Evolutionary conservation across 1,140 invertebrate genomes (phyloP).

Genomic region (Bradysia coprophila): DNA sequence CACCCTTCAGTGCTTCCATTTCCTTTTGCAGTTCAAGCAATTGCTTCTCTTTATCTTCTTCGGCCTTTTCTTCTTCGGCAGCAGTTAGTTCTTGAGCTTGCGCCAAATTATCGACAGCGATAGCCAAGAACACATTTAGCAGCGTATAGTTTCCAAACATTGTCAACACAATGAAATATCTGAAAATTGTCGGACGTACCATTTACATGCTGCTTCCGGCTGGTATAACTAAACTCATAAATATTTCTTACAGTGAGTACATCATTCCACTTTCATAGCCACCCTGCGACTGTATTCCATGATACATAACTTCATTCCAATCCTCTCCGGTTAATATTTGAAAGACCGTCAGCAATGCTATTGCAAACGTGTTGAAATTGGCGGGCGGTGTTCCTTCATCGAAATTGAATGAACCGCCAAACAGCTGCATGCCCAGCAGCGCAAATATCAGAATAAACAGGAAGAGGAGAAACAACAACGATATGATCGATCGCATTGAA

Average conservation of each 20-base stretch:
- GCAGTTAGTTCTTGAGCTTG: constrained; percentile 99
- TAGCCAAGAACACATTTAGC: constrained; percentile 99
- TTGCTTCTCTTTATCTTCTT: constrained; percentile 85
- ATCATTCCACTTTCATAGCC: constrained; percentile 85
- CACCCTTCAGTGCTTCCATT: constrained; percentile 64
- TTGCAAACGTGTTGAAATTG: constrained; percentile 99
- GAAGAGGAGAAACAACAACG: constrained; percentile 98
- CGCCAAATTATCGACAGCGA: constrained; percentile 99
- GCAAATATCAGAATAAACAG: constrained; percentile 99
- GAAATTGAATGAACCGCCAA: constrained; percentile 99
- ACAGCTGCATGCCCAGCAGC: constrained; percentile 98
- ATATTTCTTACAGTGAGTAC: constrained; percentile 62
- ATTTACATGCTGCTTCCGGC: not conserved
- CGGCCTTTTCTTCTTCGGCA: constrained; percentile 95
- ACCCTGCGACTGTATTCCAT: constrained; percentile 90
- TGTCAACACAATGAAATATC: constrained; percentile 93
- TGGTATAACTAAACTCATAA: not conserved
- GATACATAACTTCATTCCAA: constrained; percentile 99
- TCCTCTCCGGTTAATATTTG: constrained; percentile 99
- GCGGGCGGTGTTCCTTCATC: constrained; percentile 80
- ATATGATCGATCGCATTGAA: constrained; percentile 99
- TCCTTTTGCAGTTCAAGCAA: constrained; percentile 71
- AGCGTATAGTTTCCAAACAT: constrained; percentile 99
- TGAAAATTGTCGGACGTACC: constrained; percentile 5
- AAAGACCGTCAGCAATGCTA: constrained; percentile 98